Base-by-base conservation (phyloP, 2,888 invertebrate species). In the Calameuta filiformis region DNA sequence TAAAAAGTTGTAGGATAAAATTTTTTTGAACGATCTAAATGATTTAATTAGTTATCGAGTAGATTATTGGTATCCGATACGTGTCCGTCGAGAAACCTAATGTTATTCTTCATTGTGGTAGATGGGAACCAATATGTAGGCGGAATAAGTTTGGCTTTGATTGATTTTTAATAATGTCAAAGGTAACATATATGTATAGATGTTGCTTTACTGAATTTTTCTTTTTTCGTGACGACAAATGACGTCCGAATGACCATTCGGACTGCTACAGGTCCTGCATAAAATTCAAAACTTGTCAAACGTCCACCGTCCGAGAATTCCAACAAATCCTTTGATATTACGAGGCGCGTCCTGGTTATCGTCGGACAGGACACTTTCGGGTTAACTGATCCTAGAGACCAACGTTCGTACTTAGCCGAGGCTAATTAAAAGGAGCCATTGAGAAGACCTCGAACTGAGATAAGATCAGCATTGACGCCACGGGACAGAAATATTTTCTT, bases 351-450 rank as follows among this genome's bases (percentile, higher is more conserved):
- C 35, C 34, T 34, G 37, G 35, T 74, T 74, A 74, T 74, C 74
- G 74, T 30, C 34, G 74, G 74, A 56, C 75, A 73, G 73, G 79
- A 81, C 79, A 80, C 79, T 79, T 80, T 77, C 56, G 81, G 76
- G 77, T 82, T 81, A 81, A 83, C 81, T 81, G 79, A 79, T 77
- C 78, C 77, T 33, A 75, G 75, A 77, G 81, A 80, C 82, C 83
- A 85, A 83, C 84, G 82, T 82, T 85, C 85, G 82, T 85, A 86
- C 86, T 86, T 82, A 83, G 79, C 83, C 82, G 83, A 80, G 84
- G 84, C 88, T 90, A 91, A 91, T 91, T 90, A 91, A 90, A 90
- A 90, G 89, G 89, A 90, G 86, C 87, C 85, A 84, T 84, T 83
- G 84, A 79, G 81, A 77, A 79, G 77, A 76, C 82, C 84, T 76